Base-by-base conservation (phyloP, 2,888 invertebrate species). In the Lasius fuliginosus region DNA sequence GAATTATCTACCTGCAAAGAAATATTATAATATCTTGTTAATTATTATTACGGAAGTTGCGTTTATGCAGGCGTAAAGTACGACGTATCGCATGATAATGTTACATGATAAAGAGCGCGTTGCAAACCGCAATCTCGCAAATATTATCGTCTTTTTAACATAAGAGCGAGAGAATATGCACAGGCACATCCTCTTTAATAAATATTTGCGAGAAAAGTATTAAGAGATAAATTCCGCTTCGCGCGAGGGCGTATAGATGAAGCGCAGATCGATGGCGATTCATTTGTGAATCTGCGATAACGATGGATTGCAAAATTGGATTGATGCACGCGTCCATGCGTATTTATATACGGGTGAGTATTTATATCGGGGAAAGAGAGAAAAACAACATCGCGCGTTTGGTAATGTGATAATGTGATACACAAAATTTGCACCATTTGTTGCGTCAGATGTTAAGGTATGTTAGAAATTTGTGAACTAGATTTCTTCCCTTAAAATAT, bases 151-250 rank as follows among this genome's bases (percentile, higher is more conserved):
- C 69, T 49, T 71, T 71, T 71, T 42, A 15, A n/a, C 33, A 5
- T 27, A 71, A 71, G 36, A 60, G 23, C 46, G 18, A 62, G 49
- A n/a, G n/a, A 53, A 9, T 30, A 12, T 40, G 3, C 12, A 36
- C 12, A 49, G 60, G 27, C 33, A 60, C 58, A 71, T 81, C 79
- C 4, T 12, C 71, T 81, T 81, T 81, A 81, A 81, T 46, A 71
- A 81, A 81, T 81, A 81, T 81, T 81, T 81, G 42, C 46, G 79
- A 49, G 71, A 18, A 23, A 60, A 71, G 27, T 60, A 18, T 9
- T 60, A 27, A 81, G 71, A 53, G n/a, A 81, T 81, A 81, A 81
- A 81, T 81, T 71, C 58, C 15, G 23, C n/a, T 71, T 71, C 33
- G 46, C 33, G 8, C 79, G 68, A 42, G 42, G 58, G n/a, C 40